phyloP scores from a whole-genome alignment of 2,797 vertebrate species.

The Leptoclinus maculatus region DNA sequence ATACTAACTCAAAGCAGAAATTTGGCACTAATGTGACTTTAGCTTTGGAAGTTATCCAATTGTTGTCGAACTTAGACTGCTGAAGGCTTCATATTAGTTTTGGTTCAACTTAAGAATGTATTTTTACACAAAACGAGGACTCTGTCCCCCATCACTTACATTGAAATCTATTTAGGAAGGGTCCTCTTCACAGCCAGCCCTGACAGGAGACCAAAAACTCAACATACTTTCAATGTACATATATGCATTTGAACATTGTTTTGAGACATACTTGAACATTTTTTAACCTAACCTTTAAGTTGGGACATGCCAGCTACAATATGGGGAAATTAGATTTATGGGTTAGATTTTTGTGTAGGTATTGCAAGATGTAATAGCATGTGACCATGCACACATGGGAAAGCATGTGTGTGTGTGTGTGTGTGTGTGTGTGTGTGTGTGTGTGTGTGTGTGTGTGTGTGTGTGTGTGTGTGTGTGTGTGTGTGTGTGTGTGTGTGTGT shows the following conservation, averaged over 20 bases:
- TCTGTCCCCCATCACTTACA: background rate
- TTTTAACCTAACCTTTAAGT: background rate
- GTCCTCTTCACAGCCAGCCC: background rate
- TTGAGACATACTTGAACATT: background rate
- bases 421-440: constrained; percentile 22
- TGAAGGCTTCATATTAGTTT: no score
- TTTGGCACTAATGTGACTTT: background rate
- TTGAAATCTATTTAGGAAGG: background rate
- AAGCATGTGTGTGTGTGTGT: background rate
- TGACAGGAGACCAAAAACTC: background rate
- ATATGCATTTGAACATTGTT: background rate
- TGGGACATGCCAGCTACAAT: background rate
- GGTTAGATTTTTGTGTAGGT: background rate
- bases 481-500: no score
- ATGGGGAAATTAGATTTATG: background rate
- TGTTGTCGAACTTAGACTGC: background rate
- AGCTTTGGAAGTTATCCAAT: background rate
- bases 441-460: constrained; percentile 24
- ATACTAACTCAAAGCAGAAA: background rate
- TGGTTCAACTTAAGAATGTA: background rate
- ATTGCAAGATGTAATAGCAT: constrained; percentile 6
- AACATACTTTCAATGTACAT: background rate
- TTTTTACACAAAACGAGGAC: background rate
- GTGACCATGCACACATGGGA: background rate
- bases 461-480: no score